These are phyloP conservation scores for Scrobipalpa costella DNA, from an alignment of 2,888 invertebrate species.

Conservation along the genomic window DNA sequence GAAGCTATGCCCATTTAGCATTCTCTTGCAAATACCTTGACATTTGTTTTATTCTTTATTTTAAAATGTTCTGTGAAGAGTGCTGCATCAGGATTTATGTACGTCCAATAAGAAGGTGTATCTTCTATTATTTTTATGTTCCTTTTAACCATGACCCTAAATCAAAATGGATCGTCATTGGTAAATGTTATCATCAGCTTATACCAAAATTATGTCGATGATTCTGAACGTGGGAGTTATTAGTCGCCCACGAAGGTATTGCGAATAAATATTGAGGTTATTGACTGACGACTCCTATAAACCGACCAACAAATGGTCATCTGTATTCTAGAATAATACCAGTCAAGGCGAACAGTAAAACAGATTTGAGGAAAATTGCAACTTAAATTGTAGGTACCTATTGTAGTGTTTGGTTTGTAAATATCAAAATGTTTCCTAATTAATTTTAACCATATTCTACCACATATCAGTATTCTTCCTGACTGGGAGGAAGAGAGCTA, in stretches of 20 bases:
- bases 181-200: not conserved
- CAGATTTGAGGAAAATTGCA: not conserved
- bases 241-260: constrained; percentile 24
- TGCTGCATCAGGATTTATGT: too few relatives aligned
- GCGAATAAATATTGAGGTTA: constrained; percentile 27
- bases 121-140: too few relatives aligned
- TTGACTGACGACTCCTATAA: constrained; percentile 27
- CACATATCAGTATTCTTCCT: too few relatives aligned
- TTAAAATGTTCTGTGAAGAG: too few relatives aligned
- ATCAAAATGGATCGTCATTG: too few relatives aligned
- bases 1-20: constrained; percentile 15
- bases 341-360: not conserved
- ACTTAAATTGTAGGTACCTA: not conserved
- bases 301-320: constrained; percentile 1
- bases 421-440: too few relatives aligned
- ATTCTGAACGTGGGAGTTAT: constrained; percentile 24
- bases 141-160: too few relatives aligned
- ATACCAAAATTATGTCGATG: constrained; percentile 11
- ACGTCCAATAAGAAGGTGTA: too few relatives aligned
- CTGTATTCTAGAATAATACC: constrained; percentile 10
- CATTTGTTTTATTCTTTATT: not conserved
- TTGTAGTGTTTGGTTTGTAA: too few relatives aligned
- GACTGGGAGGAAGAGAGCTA: too few relatives aligned
- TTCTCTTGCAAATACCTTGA: constrained; percentile 4
- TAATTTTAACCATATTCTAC: too few relatives aligned